These are phyloP conservation scores for Diceros bicornis DNA, from an alignment of 2,797 vertebrate species.

Conservation along the genomic window DNA sequence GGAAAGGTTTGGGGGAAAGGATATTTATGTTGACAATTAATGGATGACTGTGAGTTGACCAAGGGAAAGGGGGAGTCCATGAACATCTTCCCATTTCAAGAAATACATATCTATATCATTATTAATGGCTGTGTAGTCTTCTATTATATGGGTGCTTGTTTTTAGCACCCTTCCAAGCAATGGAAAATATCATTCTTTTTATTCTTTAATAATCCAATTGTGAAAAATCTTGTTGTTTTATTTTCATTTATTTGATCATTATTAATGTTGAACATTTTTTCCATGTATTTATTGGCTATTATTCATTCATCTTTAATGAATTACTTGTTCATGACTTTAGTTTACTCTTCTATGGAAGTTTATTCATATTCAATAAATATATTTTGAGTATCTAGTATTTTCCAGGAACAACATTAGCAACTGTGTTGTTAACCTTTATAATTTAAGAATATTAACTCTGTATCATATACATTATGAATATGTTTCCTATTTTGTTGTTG, in stretches of 20 bases:
- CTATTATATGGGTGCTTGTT: background rate
- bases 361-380: background rate
- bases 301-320: background rate
- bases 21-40: background rate
- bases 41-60: background rate
- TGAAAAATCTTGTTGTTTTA: background rate
- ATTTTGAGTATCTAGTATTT: too few relatives aligned
- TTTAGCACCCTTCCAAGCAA: background rate
- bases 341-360: background rate
- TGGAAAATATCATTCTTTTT: background rate
- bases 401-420: too few relatives aligned
- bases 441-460: too few relatives aligned
- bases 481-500: too few relatives aligned
- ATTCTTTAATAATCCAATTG: background rate
- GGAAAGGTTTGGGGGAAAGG: background rate
- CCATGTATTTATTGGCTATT: background rate
- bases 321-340: background rate
- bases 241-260: background rate
- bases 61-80: background rate
- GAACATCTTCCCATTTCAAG: background rate
- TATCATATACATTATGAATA: too few relatives aligned
- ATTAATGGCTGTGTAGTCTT: background rate
- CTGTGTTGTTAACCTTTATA: too few relatives aligned
- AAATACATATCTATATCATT: background rate
- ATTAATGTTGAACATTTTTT: background rate